Evolutionary conservation across 2,888 invertebrate species (phyloP).

Genomic region (Drosophila lutescens): DNA sequence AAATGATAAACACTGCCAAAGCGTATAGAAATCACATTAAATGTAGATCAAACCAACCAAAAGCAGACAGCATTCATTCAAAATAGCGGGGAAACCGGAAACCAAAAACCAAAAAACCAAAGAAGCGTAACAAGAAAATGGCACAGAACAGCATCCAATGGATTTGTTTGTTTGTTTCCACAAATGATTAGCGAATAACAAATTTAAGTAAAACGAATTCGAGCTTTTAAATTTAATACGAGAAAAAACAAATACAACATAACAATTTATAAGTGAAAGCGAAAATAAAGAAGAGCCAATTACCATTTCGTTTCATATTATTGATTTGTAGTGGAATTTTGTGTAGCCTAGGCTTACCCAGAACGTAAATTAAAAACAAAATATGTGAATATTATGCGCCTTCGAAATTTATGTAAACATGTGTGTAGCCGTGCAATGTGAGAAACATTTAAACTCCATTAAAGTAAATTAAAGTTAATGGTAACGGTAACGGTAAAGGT

Average conservation of each 20-base stretch:
- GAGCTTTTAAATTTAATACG: conserved; percentile 78
- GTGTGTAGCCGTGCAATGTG: conserved; percentile 60
- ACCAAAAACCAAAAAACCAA: neutral
- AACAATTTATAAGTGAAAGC: conserved; percentile 35
- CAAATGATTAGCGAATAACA: conserved; percentile 61
- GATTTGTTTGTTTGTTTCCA: conserved; percentile 42
- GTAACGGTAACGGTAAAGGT: conserved; percentile 21
- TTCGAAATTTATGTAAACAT: conserved; percentile 73
- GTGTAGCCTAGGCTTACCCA: conserved; percentile 63
- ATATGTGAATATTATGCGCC: conserved; percentile 84
- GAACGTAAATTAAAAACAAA: conserved; percentile 54
- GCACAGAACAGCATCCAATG: conserved; percentile 42
- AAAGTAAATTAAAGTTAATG: conserved; percentile 27
- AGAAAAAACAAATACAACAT: conserved; percentile 32
- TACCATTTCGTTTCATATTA: conserved; percentile 44
- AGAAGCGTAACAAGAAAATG: conserved; percentile 38
- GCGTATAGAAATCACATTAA: conserved; percentile 81
- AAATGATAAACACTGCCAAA: conserved; percentile 82
- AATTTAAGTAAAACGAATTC: conserved; percentile 73
- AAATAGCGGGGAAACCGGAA: conserved; percentile 18
- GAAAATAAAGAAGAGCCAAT: conserved; percentile 15
- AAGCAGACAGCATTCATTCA: conserved; percentile 41
- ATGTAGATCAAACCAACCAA: conserved; percentile 49
- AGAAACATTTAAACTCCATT: conserved; percentile 43
- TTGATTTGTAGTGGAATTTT: conserved; percentile 53